These are phyloP conservation scores for Drosophila planitibia DNA, from an alignment of 2,888 invertebrate species.

Conservation along the genomic window DNA sequence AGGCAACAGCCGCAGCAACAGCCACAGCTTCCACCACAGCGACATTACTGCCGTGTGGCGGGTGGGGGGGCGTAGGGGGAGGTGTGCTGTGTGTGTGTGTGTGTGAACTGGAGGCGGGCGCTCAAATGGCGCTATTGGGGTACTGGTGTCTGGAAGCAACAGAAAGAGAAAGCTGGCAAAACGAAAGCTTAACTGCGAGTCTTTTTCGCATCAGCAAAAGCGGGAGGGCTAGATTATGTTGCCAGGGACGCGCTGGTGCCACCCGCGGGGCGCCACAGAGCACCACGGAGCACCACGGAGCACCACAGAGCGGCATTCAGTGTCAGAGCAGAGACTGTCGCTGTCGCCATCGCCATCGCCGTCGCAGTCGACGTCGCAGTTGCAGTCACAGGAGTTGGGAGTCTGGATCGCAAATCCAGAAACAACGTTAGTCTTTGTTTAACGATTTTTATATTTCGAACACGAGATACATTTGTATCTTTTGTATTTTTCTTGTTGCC, in stretches of 20 bases:
- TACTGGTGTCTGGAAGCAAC: constrained; percentile 19
- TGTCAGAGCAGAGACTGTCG: constrained; percentile 7
- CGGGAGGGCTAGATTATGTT: constrained; percentile 76
- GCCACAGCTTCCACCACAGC: constrained; percentile 55
- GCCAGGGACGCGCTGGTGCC: constrained; percentile 48
- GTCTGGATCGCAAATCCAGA: constrained; percentile 72
- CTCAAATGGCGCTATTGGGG: constrained; percentile 58
- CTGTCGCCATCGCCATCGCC: constrained; percentile 4
- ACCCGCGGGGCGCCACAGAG: constrained; percentile 45
- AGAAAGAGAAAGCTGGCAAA: constrained; percentile 52
- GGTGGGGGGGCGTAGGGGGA: not conserved
- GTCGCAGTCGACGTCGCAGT: not conserved
- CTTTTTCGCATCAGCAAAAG: constrained; percentile 57
- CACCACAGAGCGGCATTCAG: constrained; percentile 17
- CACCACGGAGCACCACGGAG: not conserved
- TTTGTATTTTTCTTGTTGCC: constrained; percentile 83
- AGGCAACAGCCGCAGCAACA: constrained; percentile 42
- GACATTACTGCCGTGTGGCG: constrained; percentile 31
- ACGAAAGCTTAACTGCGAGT: constrained; percentile 25
- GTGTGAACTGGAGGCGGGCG: constrained; percentile 56
- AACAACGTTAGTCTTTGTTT: constrained; percentile 81
- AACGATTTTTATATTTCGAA: constrained; percentile 82
- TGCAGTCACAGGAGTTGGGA: constrained; percentile 44
- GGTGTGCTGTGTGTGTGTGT: not conserved
- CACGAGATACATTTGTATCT: constrained; percentile 84